Percentiles rank a stretch among this genome's conserved stretches.
These are phyloP conservation scores for Pholis gunnellus DNA, from an alignment of 2,113 vertebrate species.

Conservation along the genomic window DNA sequence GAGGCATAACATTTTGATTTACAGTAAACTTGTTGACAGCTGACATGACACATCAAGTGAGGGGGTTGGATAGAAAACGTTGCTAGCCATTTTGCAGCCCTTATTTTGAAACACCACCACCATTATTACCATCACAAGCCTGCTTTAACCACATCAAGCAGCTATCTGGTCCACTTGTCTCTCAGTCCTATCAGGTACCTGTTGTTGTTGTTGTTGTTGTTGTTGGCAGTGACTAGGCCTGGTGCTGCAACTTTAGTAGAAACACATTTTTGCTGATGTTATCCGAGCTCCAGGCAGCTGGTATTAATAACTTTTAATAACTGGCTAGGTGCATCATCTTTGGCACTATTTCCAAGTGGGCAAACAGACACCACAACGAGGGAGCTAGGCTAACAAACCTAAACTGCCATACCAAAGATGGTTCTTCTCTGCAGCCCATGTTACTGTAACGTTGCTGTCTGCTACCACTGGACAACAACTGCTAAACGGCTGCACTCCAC, in stretches of 20 bases:
- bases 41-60: constrained; percentile 15
- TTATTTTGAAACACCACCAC: background rate
- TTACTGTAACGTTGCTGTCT: constrained; percentile 25
- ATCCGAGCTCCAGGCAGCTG: constrained; percentile 41
- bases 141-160: constrained; percentile 19
- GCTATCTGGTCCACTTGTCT: constrained; percentile 11
- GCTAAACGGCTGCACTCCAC: constrained; percentile 49
- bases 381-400: constrained; percentile 32
- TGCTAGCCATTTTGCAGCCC: background rate
- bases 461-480: constrained; percentile 42
- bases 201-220: constrained; percentile 58
- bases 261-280: constrained; percentile 55
- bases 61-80: background rate
- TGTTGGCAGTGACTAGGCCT: constrained; percentile 41
- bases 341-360: constrained; percentile 17
- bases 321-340: constrained; percentile 20
- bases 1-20: constrained; percentile 30
- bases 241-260: constrained; percentile 34
- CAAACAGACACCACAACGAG: constrained; percentile 19
- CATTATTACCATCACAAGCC: background rate
- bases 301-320: constrained; percentile 5
- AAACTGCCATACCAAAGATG: constrained; percentile 62
- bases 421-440: constrained; percentile 49
- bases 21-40: constrained; percentile 42
- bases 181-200: constrained; percentile 39